A percentile compares a stretch with the other conserved stretches of the same genome.
phyloP scores from a whole-genome alignment of 2,113 vertebrate species.

The Petromus typicus region DNA sequence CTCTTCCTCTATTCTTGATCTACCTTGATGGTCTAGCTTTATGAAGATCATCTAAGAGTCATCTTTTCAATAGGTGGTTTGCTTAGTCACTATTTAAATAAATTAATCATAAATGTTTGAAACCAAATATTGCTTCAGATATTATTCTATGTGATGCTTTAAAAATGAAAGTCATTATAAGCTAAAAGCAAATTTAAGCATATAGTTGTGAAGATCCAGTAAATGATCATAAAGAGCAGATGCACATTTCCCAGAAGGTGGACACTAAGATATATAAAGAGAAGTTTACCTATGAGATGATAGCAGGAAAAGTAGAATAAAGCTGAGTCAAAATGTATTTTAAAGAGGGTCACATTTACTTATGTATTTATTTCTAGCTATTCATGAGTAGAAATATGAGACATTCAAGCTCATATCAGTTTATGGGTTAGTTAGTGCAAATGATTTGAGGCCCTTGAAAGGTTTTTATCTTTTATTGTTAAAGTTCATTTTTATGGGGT shows the following conservation, averaged over 20 bases:
- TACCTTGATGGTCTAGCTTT: conserved; percentile 8
- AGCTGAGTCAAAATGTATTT: background rate
- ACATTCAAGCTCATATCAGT: background rate
- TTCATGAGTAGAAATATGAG: background rate
- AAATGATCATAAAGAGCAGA: conserved; percentile 55
- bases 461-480: background rate
- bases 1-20: background rate
- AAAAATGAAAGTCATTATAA: conserved; percentile 61
- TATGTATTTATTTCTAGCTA: conserved; percentile 12
- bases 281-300: background rate
- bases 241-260: background rate
- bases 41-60: background rate
- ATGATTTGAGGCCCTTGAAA: background rate
- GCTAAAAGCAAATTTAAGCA: conserved; percentile 26
- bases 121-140: conserved; percentile 25
- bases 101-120: conserved; percentile 56
- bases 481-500: background rate
- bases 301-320: background rate
- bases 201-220: conserved; percentile 24
- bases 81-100: conserved; percentile 57
- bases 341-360: background rate
- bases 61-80: conserved; percentile 12
- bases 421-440: background rate
- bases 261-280: background rate
- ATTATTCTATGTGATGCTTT: conserved; percentile 22